A percentile compares a stretch with the other conserved stretches of the same genome.
Conservation (phyloP, 2,797 vertebrate genomes). For the Erethizon dorsatum region DNA sequence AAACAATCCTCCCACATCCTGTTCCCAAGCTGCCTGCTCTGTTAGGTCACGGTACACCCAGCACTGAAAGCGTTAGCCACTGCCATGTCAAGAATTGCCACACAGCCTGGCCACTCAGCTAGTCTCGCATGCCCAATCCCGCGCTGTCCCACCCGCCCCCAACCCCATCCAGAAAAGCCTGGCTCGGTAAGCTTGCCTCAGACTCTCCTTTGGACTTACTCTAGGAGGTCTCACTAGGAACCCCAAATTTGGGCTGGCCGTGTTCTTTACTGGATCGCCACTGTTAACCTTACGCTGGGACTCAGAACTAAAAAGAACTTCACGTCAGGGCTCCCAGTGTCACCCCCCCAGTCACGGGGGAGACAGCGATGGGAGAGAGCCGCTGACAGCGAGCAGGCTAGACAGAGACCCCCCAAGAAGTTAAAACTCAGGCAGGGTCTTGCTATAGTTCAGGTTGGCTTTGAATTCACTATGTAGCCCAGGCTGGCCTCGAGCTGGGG, state of each 20-base stretch:
- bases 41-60: not conserved
- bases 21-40: not conserved
- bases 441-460: not conserved
- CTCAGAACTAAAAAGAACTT: not conserved
- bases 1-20: not conserved
- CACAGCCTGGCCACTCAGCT: not conserved
- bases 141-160: accelerated
- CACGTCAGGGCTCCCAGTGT: not conserved
- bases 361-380: not conserved
- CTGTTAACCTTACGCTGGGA: not conserved
- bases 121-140: not conserved
- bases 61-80: not conserved
- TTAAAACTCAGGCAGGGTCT: not conserved
- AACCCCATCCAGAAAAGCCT: not conserved
- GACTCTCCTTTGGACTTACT: not conserved
- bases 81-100: not conserved
- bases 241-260: not conserved
- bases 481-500: not conserved
- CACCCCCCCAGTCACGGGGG: not conserved
- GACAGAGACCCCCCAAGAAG: not conserved
- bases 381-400: not conserved
- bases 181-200: not conserved
- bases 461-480: not conserved
- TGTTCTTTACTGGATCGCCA: not conserved
- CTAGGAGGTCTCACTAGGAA: not conserved